These are phyloP conservation scores for Daubentonia madagascariensis DNA, from an alignment of 2,113 vertebrate genomes.

Conservation along the genomic window DNA sequence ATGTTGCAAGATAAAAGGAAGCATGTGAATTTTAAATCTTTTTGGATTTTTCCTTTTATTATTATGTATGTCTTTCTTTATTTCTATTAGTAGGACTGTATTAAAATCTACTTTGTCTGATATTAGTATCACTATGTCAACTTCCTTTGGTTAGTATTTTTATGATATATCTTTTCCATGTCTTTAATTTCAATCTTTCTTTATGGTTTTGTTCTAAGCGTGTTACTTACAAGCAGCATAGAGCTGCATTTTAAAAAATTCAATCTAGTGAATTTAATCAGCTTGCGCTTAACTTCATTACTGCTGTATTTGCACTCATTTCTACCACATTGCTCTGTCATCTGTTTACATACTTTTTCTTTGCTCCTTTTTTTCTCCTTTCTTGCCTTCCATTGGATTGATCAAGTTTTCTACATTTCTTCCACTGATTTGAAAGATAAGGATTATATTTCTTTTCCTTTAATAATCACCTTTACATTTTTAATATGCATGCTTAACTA, in stretches of 20 bases:
- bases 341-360: neutral
- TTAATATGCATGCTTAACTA: neutral
- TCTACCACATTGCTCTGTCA: neutral
- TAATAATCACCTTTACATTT: neutral
- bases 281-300: neutral
- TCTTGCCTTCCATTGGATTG: neutral
- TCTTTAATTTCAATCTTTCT: neutral
- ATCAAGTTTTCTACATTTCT: neutral
- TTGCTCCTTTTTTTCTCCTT: neutral
- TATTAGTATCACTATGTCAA: neutral
- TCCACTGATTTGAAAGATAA: neutral
- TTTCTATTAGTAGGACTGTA: neutral
- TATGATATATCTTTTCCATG: neutral
- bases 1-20: neutral
- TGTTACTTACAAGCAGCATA: neutral
- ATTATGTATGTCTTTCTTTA: neutral
- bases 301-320: neutral
- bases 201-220: neutral
- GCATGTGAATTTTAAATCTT: neutral
- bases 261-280: neutral
- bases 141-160: neutral
- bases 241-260: neutral
- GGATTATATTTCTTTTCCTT: neutral
- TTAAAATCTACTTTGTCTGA: neutral
- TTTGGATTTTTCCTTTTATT: neutral